phyloP scores from a whole-genome alignment of 2,113 vertebrate genomes.

The Channa argus region DNA sequence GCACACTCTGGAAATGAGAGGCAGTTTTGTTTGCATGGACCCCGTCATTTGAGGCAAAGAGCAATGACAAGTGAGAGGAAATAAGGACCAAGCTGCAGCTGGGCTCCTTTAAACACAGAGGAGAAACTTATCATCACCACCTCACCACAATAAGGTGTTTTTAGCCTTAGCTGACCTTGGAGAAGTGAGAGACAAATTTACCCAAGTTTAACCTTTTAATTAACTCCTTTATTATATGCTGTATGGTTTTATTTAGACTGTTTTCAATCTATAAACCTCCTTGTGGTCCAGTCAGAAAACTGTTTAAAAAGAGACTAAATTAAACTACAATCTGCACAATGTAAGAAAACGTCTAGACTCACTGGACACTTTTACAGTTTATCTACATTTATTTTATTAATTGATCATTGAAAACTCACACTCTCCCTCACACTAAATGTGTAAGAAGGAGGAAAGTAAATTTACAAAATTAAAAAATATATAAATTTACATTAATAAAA shows the following conservation, averaged over 20 bases:
- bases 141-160: slow-evolving; percentile 41
- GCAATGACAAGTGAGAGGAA: slow-evolving; percentile 56
- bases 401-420: background rate
- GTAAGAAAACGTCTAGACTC: background rate
- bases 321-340: background rate
- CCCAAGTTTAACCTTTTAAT: too few relatives aligned
- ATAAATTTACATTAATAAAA: too few relatives aligned
- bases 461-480: too few relatives aligned
- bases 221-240: background rate
- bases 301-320: background rate
- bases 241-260: slow-evolving; percentile 18
- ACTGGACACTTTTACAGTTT: background rate
- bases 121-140: slow-evolving; percentile 40
- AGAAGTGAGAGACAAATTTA: background rate
- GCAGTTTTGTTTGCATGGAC: slow-evolving; percentile 48
- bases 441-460: too few relatives aligned
- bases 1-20: slow-evolving; percentile 52
- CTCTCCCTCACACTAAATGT: too few relatives aligned
- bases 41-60: slow-evolving; percentile 57
- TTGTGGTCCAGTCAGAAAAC: background rate
- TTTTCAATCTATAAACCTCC: background rate
- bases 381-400: background rate
- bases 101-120: slow-evolving; percentile 43
- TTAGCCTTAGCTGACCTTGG: slow-evolving; percentile 32
- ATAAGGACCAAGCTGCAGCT: slow-evolving; percentile 52